phyloP scores from a whole-genome alignment of 2,888 invertebrate species.

The Malacosoma neustria region DNA sequence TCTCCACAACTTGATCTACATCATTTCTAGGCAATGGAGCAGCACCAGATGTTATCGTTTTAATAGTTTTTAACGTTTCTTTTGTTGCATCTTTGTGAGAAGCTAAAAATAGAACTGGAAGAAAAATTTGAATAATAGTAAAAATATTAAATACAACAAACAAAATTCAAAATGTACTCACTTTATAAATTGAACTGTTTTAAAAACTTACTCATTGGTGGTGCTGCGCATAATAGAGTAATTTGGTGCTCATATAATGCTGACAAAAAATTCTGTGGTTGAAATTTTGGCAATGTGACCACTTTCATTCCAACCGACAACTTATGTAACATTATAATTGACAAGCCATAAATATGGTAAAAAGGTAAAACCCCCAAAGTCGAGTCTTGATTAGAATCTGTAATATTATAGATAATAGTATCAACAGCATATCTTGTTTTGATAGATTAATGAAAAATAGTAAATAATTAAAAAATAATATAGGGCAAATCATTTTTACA shows the following conservation, averaged over 20 bases:
- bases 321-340: slow-evolving; percentile 70
- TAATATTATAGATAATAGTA: slow-evolving; percentile 14
- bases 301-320: slow-evolving; percentile 76
- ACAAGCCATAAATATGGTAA: slow-evolving; percentile 85
- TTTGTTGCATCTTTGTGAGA: slow-evolving; percentile 75
- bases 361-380: slow-evolving; percentile 80
- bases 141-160: too few relatives aligned
- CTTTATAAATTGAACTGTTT: too few relatives aligned
- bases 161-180: too few relatives aligned
- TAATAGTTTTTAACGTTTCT: slow-evolving; percentile 71
- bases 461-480: too few relatives aligned
- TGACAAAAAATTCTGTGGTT: slow-evolving; percentile 78
- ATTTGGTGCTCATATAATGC: slow-evolving; percentile 76
- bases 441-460: too few relatives aligned
- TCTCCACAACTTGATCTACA: slow-evolving; percentile 61
- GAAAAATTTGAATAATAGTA: neutral
- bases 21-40: slow-evolving; percentile 78
- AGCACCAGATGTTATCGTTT: slow-evolving; percentile 75
- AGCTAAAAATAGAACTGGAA: slow-evolving; percentile 79
- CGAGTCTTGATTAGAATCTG: slow-evolving; percentile 72
- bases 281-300: slow-evolving; percentile 82
- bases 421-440: too few relatives aligned
- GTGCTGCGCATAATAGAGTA: slow-evolving; percentile 79
- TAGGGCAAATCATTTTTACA: too few relatives aligned
- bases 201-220: slow-evolving; percentile 81